Percentiles rank a stretch among this genome's conserved stretches.
Evolutionary conservation across 2,113 vertebrate species (phyloP).

Genomic region (Otolemur garnettii): DNA sequence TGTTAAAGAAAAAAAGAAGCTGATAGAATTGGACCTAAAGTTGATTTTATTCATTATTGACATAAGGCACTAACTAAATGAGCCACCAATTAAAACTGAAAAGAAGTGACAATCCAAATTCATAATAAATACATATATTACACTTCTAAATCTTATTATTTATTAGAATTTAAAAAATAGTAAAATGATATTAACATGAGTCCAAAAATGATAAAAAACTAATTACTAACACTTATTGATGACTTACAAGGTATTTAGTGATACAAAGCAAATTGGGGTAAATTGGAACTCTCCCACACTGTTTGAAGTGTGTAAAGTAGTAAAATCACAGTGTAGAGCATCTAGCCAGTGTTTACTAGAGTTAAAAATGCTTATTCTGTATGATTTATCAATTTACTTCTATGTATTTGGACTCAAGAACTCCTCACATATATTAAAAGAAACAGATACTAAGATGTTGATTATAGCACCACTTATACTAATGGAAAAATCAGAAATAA

Average conservation of each 20-base stretch:
- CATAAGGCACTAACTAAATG: neutral
- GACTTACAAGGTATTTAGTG: neutral
- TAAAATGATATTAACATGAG: neutral
- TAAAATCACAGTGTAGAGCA: neutral
- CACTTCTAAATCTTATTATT: neutral
- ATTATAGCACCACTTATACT: neutral
- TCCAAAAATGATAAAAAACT: neutral
- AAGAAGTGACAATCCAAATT: neutral
- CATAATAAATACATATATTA: neutral
- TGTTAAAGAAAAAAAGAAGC: neutral
- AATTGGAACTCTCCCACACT: neutral
- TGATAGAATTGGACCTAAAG: neutral
- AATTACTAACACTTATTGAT: neutral
- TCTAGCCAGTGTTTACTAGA: neutral
- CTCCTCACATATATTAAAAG: neutral
- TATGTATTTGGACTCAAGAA: neutral
- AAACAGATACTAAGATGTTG: neutral
- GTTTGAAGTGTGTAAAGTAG: neutral
- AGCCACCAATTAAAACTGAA: neutral
- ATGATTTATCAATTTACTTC: neutral
- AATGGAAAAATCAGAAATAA: neutral
- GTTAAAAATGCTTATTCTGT: neutral
- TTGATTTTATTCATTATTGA: neutral
- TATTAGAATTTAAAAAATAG: neutral
- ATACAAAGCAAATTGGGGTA: neutral